Base-by-base conservation (phyloP, 2,888 invertebrate species). In the Adelphocoris suturalis region DNA sequence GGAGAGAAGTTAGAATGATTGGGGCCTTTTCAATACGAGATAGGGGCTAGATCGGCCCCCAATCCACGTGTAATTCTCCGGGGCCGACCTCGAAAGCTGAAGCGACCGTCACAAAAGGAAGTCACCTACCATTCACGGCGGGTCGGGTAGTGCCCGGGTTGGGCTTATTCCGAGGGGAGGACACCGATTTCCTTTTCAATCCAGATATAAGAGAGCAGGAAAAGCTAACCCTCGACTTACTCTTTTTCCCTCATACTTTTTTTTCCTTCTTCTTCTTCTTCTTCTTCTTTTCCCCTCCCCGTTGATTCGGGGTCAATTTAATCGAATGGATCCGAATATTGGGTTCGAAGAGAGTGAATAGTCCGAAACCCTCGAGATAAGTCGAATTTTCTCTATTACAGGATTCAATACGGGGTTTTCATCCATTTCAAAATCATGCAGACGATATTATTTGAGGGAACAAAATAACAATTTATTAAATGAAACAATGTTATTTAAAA, bases 151-250 rank as follows among this genome's bases (percentile, higher is more conserved):
- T 48, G 46, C 82, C 23, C 11, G 84, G 86, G 75, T 47, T 85
- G 85, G 85, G 86, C 55, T 55, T 86, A 55, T 55, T 86, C 75
- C 12, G 16, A 76, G 86, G 68, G 47, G 86, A 86, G 68, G 86
- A 86, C 86, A 86, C 37, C 86, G 86, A 86, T 86, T 86, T 86
- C 86, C 86, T 86, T 86, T 86, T 76, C 86, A 86, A 75, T 86
- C 86, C 68, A 86, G 86, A 86, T 86, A 85, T 61, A 61, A 85
- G 61, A 61, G 37, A 37, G n/a, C 61, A 11, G 37, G 61, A n/a
- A 47, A 82, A 52, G 16, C 52, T 23, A 82, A 52, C 48, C 82
- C 82, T 46, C 19, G 52, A 19, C 37, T 13, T 4, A 37, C 47
- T 47, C 46, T 47, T 47, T 37, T 37, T 16, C 80, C 46, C 37